Percentiles rank a stretch among this genome's conserved stretches.
These are phyloP conservation scores for Mormyrus iriodes DNA, from an alignment of 2,113 vertebrate genomes.

Conservation along the genomic window DNA sequence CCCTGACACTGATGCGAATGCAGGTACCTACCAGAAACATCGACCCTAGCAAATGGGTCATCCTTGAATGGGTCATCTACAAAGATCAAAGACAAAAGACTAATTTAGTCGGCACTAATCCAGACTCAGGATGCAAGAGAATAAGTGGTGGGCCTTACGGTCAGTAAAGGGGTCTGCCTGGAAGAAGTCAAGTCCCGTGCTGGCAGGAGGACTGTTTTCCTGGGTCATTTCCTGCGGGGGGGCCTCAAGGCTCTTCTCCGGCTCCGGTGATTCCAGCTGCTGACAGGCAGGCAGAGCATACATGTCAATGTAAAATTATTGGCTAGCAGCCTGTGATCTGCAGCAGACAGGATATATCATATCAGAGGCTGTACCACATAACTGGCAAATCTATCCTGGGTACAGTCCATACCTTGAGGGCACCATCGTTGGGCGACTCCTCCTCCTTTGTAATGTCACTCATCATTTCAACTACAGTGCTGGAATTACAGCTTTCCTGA, in stretches of 20 bases:
- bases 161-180: slow-evolving; percentile 88
- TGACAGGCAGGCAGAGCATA: slow-evolving; percentile 22
- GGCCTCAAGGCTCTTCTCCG: slow-evolving; percentile 61
- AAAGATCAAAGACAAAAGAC: not conserved
- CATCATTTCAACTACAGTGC: slow-evolving; percentile 27
- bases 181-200: slow-evolving; percentile 80
- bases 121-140: not conserved
- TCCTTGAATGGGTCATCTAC: slow-evolving; percentile 91
- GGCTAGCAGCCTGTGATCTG: not conserved
- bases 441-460: slow-evolving; percentile 31
- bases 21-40: slow-evolving; percentile 62
- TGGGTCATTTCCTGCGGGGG: slow-evolving; percentile 52
- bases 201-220: slow-evolving; percentile 48
- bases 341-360: not conserved
- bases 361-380: not conserved
- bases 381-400: not conserved
- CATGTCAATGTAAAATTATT: not conserved
- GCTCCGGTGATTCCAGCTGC: slow-evolving; percentile 74
- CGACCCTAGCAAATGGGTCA: slow-evolving; percentile 89
- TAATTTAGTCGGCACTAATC: not conserved
- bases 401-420: slow-evolving; percentile 39
- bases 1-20: not conserved
- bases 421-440: slow-evolving; percentile 34
- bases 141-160: slow-evolving; percentile 64
- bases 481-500: slow-evolving; percentile 46